Evolutionary conservation across 2,888 invertebrate species (phyloP).

Genomic region (Scaptomyza cyrtandrae): DNA sequence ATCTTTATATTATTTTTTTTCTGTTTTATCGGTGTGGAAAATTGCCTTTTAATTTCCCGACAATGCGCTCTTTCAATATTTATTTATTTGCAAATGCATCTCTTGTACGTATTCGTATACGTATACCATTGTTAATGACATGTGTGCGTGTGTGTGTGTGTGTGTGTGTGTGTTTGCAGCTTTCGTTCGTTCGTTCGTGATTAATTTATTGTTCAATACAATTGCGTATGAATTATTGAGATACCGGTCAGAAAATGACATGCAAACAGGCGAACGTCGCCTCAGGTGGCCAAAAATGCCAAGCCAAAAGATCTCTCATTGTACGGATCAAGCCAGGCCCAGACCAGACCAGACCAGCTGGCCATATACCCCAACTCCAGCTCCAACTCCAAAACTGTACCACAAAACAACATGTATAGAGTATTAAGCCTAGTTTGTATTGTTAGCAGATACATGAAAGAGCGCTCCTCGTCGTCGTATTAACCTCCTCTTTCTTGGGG

Average conservation of each 20-base stretch:
- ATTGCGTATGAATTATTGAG: constrained; percentile 77
- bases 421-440: constrained; percentile 27
- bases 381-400: constrained; percentile 7
- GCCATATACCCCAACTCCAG: background rate
- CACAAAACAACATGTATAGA: constrained; percentile 10
- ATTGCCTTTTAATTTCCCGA: constrained; percentile 73
- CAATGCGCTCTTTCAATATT: constrained; percentile 61
- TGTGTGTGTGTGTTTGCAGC: constrained; percentile 30
- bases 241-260: constrained; percentile 76
- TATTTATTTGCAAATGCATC: constrained; percentile 69
- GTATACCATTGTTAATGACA: constrained; percentile 58
- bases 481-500: constrained; percentile 1
- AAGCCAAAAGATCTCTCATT: constrained; percentile 53
- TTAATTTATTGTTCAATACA: constrained; percentile 78
- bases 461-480: constrained; percentile 16
- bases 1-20: constrained; percentile 61
- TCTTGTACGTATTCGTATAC: constrained; percentile 9
- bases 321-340: constrained; percentile 31
- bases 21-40: constrained; percentile 62
- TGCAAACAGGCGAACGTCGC: constrained; percentile 67
- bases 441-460: constrained; percentile 10
- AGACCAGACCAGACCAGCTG: constrained; percentile 17
- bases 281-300: constrained; percentile 53
- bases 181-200: constrained; percentile 69
- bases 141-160: constrained; percentile 13